Base-by-base conservation (phyloP, 1,140 invertebrate genomes). In the Hypothenemus hampei region DNA sequence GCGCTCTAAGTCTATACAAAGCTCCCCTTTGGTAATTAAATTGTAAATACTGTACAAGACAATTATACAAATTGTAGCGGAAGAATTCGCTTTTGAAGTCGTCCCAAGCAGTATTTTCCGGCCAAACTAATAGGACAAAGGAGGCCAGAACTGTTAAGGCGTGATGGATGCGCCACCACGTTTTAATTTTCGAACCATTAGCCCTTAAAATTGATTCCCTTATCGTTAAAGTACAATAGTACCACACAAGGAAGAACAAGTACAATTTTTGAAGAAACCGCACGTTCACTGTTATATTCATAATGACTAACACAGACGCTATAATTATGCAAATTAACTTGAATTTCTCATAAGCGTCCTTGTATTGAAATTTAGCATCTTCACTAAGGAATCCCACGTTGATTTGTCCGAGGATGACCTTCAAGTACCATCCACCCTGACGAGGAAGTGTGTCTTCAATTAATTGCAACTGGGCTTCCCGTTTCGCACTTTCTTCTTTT, bases 161-260 rank as follows among this genome's bases (percentile, higher is more conserved):
- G 76, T 99, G 97, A 78, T 98, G 94, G 7, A 91, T 77, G 53
- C 95, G 73, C 95, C 94, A 98, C 95, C 95, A 98, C n/a, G 92
- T 93, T 78, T 96, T 91, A 52, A 93, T 91, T 61, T 82, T 73
- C 0, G 89, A 92, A 0, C 89, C 88, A 71, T 92, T 92, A 26
- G 91, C 87, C 72, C 91, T 91, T 2, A 99, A 77, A 71, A 99
- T 98, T 64, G 91, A 93, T 77, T 99, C 97, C 41, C 97, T 81
- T 69, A 99, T 98, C 24, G 96, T 98, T 59, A 98, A 75, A 0
- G 96, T 98, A 71, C 96, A 99, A 74, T 98, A 98, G 73, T 98
- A 98, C 96, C 96, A 98, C 0, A 98, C 96, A 54, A 97, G 74
- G 15, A 98, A 77, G 72, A 98, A 98, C 78, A 97, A 91, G 62